Evolutionary conservation across 2,888 invertebrate species (phyloP), one percentile per base, ranked within the genome.

Genomic region (Tetragonula carbonaria): DNA sequence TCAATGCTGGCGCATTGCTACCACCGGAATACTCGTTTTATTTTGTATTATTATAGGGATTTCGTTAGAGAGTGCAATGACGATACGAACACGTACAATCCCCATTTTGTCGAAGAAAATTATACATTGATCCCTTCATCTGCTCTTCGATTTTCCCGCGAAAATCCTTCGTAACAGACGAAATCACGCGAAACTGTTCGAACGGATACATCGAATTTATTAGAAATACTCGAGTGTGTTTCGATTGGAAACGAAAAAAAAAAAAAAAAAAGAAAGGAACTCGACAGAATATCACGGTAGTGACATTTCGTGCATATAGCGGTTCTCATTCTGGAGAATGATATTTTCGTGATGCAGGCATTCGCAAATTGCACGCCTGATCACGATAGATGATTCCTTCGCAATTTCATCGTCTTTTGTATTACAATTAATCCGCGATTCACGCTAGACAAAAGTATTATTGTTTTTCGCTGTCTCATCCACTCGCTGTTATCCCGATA

Each of bases 31-130:
- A 76, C 18, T 76, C 23, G 2, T 33, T 33, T 76, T 63, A 57
- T 51, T 65, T 62, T 57, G 4, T 70, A 71, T 80, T 70, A 71
- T 80, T 51, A 57, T n/a, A 50, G 38, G 16, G 14, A 71, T 57
- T 71, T 76, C 50, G 28, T 55, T 50, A 55, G 38, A 55, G 38
- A 76, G 16, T 18, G 23, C 28, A 62, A 62, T 23, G 28, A 23
- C 23, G 11, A 21, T 57, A 21, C 45, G 45, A 8, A 62, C 23
- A 65, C 23, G 16, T 66, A 53, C 55, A 21, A 70, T 55, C 33
- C 18, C 28, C 28, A 28, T 13, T 57, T 57, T 55, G 18, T 16
- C n/a, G 33, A 38, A 5, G 16, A 38, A 33, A 57, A 14, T 18
- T 59, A n/a, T 0, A 28, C 55, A 6, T 63, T 18, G 14, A 18